Base-by-base conservation (phyloP, 2,797 vertebrate genomes). In the Scyliorhinus canicula region DNA sequence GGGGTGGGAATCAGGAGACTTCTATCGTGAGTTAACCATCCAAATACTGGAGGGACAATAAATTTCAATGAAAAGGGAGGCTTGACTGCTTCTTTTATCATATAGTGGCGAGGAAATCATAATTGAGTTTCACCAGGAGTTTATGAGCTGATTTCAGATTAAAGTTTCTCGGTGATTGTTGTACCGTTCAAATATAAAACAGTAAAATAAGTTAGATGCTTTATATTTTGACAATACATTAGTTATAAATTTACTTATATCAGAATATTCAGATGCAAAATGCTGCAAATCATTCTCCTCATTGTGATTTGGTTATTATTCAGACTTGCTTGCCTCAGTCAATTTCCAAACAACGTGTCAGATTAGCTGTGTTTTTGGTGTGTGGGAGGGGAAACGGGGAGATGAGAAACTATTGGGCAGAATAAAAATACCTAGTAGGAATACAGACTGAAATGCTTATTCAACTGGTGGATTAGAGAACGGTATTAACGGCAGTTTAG, bases 51-150 rank as follows among this genome's bases (percentile, higher is more conserved):
- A 94, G 47, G 93, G 31, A 93, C 63, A 67, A 71, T 74, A 94
- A 90, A 90, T 90, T 57, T 26, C 28, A 52, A 50, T 94, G 47
- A 26, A 94, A 67, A 93, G 67, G 31, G 65, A 71, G 50, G 93
- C 28, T 74, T 94, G 28, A 94, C 69, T 69, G 67, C 65, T 52
- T 35, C 44, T 71, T 35, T 31, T 55, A 94, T 94, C 28, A 8
- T 94, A 90, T 35, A n/a, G 86, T n/a, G 7, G 55, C 60, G 86
- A 60, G 86, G 26, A 55, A 90, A 90, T 57, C 35, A 60, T 90
- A 90, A 90, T 90, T 90, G 47, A 71, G 47, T 94, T 71, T 94
- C 65, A 94, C 47, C 47, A 67, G 67, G 63, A 67, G 21, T 52
- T 52, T 71, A 90, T 60, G 93, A 94, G 31, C 69, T 50, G 6